Evolutionary conservation across 2,797 vertebrate genomes (phyloP).

Genomic region (Hylomyscus alleni): DNA sequence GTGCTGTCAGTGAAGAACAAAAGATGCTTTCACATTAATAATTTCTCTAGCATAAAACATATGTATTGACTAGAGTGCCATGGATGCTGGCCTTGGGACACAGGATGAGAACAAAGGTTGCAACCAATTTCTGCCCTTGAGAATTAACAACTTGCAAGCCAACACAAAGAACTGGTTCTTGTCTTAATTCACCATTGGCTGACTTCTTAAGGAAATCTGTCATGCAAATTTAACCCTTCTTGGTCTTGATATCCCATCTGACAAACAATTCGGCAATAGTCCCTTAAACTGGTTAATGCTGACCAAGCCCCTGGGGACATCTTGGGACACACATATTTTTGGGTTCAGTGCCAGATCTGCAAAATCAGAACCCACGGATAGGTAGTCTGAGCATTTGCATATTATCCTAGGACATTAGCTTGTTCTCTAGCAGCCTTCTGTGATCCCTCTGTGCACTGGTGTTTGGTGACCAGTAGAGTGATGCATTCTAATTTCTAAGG

Average conservation of each 20-base stretch:
- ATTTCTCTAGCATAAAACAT: conserved; percentile 25
- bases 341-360: not conserved
- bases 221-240: not conserved
- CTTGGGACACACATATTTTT: not conserved
- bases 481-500: conserved; percentile 5
- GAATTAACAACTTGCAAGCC: not conserved
- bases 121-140: not conserved
- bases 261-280: not conserved
- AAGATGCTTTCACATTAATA: conserved; percentile 50
- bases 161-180: not conserved
- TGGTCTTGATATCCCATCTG: not conserved
- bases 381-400: not conserved
- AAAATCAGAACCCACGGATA: not conserved
- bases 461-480: not conserved
- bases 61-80: not conserved
- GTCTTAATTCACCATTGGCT: not conserved
- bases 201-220: not conserved
- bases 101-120: not conserved
- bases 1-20: conserved; percentile 50
- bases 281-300: not conserved
- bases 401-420: not conserved
- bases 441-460: not conserved
- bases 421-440: not conserved
- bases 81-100: conserved; percentile 5
- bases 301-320: not conserved